A percentile compares a stretch with the other conserved stretches of the same genome.
These are phyloP conservation scores for Leptopilina syphax DNA, from an alignment of 2,888 invertebrate species.

Conservation along the genomic window DNA sequence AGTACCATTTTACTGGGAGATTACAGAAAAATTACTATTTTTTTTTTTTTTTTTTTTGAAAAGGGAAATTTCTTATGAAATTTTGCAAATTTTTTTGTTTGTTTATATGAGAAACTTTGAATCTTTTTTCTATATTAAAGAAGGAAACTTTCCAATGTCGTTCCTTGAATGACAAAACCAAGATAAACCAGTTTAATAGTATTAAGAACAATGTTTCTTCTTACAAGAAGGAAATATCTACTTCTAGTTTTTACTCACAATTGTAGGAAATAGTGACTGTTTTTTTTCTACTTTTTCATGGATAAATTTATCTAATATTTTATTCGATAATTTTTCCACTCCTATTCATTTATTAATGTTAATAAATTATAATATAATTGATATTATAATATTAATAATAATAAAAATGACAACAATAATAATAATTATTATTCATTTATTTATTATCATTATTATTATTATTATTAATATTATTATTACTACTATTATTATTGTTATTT, in stretches of 20 bases:
- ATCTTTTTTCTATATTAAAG: not conserved
- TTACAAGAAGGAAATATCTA: slow-evolving; percentile 27
- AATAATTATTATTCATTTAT: too few relatives aligned
- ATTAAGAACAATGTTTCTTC: slow-evolving; percentile 38
- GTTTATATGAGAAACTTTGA: not conserved
- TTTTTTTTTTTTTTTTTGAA: not conserved
- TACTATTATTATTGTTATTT: too few relatives aligned
- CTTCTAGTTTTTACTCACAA: not conserved
- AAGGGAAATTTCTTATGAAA: not conserved
- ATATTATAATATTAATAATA: too few relatives aligned
- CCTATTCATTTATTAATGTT: too few relatives aligned
- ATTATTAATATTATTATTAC: too few relatives aligned
- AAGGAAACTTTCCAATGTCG: slow-evolving; percentile 42
- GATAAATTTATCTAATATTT: not conserved
- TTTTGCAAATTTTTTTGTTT: not conserved
- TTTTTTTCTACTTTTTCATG: slow-evolving; percentile 18
- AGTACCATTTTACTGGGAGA: too few relatives aligned
- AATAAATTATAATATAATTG: too few relatives aligned
- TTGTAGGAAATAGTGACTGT: not conserved
- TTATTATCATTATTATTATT: too few relatives aligned
- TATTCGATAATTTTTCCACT: slow-evolving; percentile 16
- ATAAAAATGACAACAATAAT: too few relatives aligned
- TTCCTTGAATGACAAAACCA: slow-evolving; percentile 46
- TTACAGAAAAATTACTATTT: too few relatives aligned
- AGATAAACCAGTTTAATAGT: slow-evolving; percentile 46